phyloP scores from a whole-genome alignment of 35 echinoderm and acorn worm species.

The Apostichopus japonicus region DNA sequence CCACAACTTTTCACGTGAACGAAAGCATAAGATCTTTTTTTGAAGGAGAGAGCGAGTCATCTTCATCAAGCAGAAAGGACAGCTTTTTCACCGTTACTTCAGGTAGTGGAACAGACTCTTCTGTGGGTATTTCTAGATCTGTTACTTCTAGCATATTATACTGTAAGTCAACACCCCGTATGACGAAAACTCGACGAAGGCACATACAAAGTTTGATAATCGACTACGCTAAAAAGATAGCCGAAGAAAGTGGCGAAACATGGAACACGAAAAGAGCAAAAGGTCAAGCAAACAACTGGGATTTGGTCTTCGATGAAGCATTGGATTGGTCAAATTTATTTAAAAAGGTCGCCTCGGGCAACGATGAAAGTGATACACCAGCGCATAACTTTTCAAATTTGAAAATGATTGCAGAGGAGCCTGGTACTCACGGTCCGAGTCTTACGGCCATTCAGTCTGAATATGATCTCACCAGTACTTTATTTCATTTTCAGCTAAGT shows the following conservation, averaged over 20 bases:
- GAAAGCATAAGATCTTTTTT: not conserved
- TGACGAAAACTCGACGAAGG: conserved; percentile 33
- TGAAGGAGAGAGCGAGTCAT: not conserved
- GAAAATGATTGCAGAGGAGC: conserved; percentile 21
- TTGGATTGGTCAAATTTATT: conserved; percentile 61
- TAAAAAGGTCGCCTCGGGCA: not conserved
- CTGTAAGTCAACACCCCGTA: not conserved
- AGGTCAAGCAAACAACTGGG: not conserved
- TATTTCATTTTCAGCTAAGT: conserved; percentile 53
- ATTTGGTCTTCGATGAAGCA: conserved; percentile 8
- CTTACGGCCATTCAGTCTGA: not conserved
- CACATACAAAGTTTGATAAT: conserved; percentile 66
- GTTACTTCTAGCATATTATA: not conserved
- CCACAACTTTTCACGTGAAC: not conserved
- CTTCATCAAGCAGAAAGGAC: not conserved
- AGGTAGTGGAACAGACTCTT: not conserved
- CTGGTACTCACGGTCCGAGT: not conserved
- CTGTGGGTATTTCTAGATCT: not conserved
- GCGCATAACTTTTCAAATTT: conserved; percentile 55
- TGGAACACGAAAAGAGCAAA: not conserved
- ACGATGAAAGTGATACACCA: not conserved
- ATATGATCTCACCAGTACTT: not conserved
- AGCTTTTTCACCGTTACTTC: not conserved
- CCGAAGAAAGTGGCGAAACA: conserved; percentile 44
- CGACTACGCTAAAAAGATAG: conserved; percentile 62